Conservation (phyloP, 2,797 vertebrate genomes). For the Parambassis ranga region DNA sequence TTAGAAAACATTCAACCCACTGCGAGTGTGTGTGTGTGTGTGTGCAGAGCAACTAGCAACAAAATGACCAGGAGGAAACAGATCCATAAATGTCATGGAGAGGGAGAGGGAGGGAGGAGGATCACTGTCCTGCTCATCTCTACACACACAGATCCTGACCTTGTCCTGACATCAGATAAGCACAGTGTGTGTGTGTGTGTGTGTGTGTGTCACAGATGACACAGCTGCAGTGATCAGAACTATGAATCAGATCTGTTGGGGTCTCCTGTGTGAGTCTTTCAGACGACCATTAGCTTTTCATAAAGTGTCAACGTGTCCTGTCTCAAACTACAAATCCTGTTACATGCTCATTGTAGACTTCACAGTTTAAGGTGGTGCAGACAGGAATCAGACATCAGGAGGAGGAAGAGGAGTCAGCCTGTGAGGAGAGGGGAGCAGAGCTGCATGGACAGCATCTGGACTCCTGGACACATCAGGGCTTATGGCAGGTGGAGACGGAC, state of each 20-base stretch:
- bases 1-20: background rate
- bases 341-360: too few relatives aligned
- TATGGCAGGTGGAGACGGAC: too few relatives aligned
- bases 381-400: too few relatives aligned
- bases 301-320: too few relatives aligned
- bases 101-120: background rate
- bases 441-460: too few relatives aligned
- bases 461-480: too few relatives aligned
- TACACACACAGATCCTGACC: conserved; percentile 27
- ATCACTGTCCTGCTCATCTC: conserved; percentile 8
- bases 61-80: conserved; percentile 14
- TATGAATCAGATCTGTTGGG: conserved; percentile 1
- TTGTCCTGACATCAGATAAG: conserved; percentile 48
- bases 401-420: too few relatives aligned
- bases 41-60: background rate
- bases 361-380: too few relatives aligned
- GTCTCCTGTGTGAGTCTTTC: too few relatives aligned
- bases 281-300: too few relatives aligned
- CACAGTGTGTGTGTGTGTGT: background rate
- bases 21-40: background rate
- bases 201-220: background rate
- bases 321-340: too few relatives aligned
- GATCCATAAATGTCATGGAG: conserved; percentile 35
- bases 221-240: background rate
- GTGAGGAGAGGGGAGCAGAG: too few relatives aligned